Conservation (phyloP, 2,797 vertebrate genomes). For the Pantherophis vulpinus region DNA sequence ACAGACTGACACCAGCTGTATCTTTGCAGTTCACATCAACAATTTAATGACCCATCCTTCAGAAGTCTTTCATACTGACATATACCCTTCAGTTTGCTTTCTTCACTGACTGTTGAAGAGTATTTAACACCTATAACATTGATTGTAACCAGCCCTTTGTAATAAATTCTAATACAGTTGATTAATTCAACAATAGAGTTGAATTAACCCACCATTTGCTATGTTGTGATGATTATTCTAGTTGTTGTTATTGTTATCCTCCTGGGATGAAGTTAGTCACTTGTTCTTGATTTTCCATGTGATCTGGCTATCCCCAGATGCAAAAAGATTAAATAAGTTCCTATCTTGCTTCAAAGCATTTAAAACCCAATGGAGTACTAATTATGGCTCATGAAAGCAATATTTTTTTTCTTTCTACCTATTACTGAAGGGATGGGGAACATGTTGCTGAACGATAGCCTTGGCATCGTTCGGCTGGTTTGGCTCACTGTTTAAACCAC, state of each 20-base stretch:
- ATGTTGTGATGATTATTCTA: background rate
- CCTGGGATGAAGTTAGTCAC: background rate
- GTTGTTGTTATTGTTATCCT: background rate
- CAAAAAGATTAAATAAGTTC: constrained; percentile 6
- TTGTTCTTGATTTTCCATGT: background rate
- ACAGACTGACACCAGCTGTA: background rate
- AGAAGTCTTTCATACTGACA: background rate
- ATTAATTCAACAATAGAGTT: background rate
- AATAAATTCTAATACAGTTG: background rate
- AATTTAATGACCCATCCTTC: background rate
- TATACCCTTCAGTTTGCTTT: background rate
- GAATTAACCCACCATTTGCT: background rate
- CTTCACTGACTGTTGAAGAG: background rate
- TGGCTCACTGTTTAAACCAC: background rate
- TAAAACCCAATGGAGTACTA: background rate
- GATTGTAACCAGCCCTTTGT: background rate
- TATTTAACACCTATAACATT: fast-evolving
- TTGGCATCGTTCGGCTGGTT: background rate
- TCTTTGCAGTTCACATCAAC: background rate
- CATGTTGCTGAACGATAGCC: background rate
- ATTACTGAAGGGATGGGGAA: background rate
- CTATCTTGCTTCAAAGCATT: constrained; percentile 11
- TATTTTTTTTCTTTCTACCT: background rate
- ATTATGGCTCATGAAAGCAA: background rate
- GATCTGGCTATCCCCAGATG: constrained; percentile 8